These are phyloP conservation scores for Lutraria lutraria DNA, from an alignment of 2,888 invertebrate species.

Conservation along the genomic window DNA sequence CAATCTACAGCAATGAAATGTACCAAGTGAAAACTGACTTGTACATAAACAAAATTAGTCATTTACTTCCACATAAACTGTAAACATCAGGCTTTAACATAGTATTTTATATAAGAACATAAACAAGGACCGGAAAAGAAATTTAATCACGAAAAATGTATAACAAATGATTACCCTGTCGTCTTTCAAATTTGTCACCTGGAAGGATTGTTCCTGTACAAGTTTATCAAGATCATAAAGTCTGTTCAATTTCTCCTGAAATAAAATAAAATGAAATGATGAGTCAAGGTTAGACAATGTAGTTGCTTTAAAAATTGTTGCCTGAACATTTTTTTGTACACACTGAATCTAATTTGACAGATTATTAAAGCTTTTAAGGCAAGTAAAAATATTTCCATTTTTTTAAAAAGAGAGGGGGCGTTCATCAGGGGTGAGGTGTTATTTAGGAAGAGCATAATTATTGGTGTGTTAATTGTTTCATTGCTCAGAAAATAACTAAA, in stretches of 20 bases:
- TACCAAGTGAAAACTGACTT: background rate
- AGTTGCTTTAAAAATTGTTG: too few relatives aligned
- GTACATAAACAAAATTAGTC: background rate
- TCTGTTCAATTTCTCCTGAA: slow-evolving; percentile 90
- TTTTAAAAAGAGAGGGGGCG: too few relatives aligned
- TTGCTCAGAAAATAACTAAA: too few relatives aligned
- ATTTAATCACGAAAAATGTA: background rate
- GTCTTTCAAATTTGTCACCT: slow-evolving; percentile 91
- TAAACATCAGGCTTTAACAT: background rate
- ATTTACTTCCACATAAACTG: too few relatives aligned
- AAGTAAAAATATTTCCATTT: too few relatives aligned
- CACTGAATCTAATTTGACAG: too few relatives aligned
- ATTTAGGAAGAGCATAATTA: too few relatives aligned
- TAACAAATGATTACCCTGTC: slow-evolving; percentile 89
- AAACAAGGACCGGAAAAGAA: background rate
- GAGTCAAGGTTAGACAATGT: background rate
- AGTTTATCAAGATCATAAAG: slow-evolving; percentile 91
- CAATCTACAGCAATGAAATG: too few relatives aligned
- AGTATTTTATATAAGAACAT: background rate
- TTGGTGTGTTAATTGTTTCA: too few relatives aligned
- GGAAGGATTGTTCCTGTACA: slow-evolving; percentile 92
- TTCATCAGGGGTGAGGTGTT: too few relatives aligned
- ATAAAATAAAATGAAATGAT: slow-evolving; percentile 62
- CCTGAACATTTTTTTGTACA: too few relatives aligned
- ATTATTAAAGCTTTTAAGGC: too few relatives aligned